Base-by-base conservation (phyloP, 2,797 vertebrate genomes). In the Florisuga fusca region DNA sequence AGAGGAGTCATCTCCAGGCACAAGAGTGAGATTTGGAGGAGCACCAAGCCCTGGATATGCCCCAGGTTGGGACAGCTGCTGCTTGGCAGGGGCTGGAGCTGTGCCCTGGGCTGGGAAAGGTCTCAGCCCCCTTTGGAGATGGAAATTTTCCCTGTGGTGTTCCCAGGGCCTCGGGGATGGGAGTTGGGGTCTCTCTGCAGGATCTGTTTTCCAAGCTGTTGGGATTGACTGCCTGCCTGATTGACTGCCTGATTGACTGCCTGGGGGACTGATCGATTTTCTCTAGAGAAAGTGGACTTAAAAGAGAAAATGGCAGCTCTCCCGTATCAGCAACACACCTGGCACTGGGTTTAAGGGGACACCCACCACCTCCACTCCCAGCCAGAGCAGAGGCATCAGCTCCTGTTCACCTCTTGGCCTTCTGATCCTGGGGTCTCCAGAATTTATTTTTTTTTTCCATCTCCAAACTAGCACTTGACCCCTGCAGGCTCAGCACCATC, bases 161-260 rank as follows among this genome's bases (percentile, higher is more conserved):
- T 87, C 54, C 0, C 12, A 15, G 33, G 46, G 34, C 12, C 27
- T 36, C 63, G 3, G 81, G 53, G 19, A 33, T 57, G 38, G 36
- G 61, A 45, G 61, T 12, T 27, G 76, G 7, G 79, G 61, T 53
- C 73, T 53, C 73, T 26, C 79, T 31, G 84, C 71, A 53, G 82
- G 90, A 66, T 68, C 26, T 15, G 3, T 76, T 93, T 78, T 50
- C 69, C 69, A 5, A 23, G 83, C 13, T 18, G 69, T 53, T 90
- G 4, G 33, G 66, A 38, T 73, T 55, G 91, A 74, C 69, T 62
- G 75, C 4, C 72, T 85, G 59, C 1, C n/a, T 55, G 88, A 91
- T 46, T 74, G 94, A 72, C 76, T 71, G 79, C 29, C 64, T 31
- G 92, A 83, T 59, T 63, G 86, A 85, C 55, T 84, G 86, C 3